Conservation (phyloP, 2,797 vertebrate species). For the Spheniscus humboldti region DNA sequence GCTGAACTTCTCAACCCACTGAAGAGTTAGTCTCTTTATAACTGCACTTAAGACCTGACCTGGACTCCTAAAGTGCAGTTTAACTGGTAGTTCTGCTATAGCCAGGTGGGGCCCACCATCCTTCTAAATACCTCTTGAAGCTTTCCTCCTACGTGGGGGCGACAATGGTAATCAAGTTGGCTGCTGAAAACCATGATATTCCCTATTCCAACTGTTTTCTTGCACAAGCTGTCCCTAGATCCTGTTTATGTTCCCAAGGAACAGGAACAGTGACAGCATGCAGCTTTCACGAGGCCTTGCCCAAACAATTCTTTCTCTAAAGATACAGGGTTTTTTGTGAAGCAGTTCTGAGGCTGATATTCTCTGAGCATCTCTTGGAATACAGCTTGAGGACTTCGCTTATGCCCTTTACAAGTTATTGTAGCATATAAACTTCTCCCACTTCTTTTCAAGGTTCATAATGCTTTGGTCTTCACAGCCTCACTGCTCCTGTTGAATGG, state of each 20-base stretch:
- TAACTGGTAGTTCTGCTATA: neutral
- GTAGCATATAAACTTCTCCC: constrained; percentile 26
- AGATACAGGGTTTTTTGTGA: neutral
- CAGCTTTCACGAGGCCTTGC: constrained; percentile 61
- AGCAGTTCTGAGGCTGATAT: constrained; percentile 22
- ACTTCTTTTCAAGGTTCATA: constrained; percentile 44
- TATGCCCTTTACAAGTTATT: constrained; percentile 22
- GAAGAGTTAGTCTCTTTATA: neutral
- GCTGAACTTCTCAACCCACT: neutral
- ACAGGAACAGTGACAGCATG: constrained; percentile 67
- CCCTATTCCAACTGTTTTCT: constrained; percentile 68
- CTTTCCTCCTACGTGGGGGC: constrained; percentile 36
- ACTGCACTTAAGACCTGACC: neutral
- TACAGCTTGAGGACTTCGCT: constrained; percentile 29
- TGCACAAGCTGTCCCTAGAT: constrained; percentile 71
- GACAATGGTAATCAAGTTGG: constrained; percentile 59
- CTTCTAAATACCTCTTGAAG: constrained; percentile 57
- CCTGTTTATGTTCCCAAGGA: constrained; percentile 71
- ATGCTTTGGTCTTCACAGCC: constrained; percentile 57
- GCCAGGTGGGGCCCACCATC: constrained; percentile 26
- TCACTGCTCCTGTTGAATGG: constrained; percentile 47
- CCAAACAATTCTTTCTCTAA: constrained; percentile 58
- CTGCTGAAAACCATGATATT: constrained; percentile 61
- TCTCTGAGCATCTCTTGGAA: constrained; percentile 33
- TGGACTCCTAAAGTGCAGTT: neutral